These are phyloP conservation scores for Hydropsyche betteni DNA, from an alignment of 2,888 invertebrate species.

Conservation along the genomic window DNA sequence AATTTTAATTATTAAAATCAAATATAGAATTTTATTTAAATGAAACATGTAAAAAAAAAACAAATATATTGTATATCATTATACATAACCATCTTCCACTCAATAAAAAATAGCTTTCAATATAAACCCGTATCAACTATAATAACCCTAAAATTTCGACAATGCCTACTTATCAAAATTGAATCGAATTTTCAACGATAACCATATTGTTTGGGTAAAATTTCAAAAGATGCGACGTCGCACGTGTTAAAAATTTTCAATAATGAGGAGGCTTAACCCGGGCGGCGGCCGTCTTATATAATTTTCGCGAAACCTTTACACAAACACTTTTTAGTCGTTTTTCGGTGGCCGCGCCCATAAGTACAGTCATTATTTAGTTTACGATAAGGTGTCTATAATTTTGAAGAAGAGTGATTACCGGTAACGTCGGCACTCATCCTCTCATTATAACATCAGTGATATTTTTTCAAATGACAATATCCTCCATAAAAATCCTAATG, in stretches of 20 bases:
- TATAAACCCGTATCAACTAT: no score
- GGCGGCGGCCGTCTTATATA: slow-evolving; percentile 17
- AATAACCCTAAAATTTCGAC: no score
- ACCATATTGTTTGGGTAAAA: not conserved
- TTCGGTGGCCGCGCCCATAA: slow-evolving; percentile 33
- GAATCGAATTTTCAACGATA: no score
- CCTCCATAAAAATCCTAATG: not conserved
- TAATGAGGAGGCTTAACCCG: slow-evolving; percentile 31
- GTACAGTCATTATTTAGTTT: slow-evolving; percentile 46
- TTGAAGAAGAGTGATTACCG: slow-evolving; percentile 22
- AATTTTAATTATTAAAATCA: no score
- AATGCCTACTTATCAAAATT: no score
- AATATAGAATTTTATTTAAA: no score
- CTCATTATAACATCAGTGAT: slow-evolving; percentile 31
- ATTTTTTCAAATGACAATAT: slow-evolving; percentile 36
- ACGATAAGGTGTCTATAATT: slow-evolving; percentile 47
- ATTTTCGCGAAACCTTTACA: slow-evolving; percentile 29
- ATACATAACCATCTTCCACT: no score
- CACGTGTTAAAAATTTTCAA: slow-evolving; percentile 32
- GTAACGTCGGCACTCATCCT: slow-evolving; percentile 13
- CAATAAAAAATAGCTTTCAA: no score
- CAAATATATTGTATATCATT: no score
- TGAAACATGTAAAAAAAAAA: no score
- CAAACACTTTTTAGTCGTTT: slow-evolving; percentile 24
- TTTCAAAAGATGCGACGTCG: not conserved